phyloP scores from a whole-genome alignment of 2,888 invertebrate genomes.

The Melanargia galathea region DNA sequence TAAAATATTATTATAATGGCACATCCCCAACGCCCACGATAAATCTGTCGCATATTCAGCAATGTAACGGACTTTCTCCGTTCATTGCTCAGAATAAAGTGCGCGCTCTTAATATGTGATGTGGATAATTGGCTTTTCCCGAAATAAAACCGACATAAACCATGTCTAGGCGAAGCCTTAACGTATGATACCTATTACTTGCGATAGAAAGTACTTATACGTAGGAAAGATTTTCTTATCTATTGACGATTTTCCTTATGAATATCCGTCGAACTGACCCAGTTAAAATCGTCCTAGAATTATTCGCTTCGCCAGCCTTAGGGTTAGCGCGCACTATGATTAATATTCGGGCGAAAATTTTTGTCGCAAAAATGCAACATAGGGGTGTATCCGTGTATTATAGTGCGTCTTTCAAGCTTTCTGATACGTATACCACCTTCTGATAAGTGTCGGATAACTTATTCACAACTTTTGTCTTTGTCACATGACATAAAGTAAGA shows the following conservation, averaged over 20 bases:
- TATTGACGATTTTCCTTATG: slow-evolving; percentile 7
- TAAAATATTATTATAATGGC: slow-evolving; percentile 23
- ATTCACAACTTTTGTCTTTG: too few species aligned
- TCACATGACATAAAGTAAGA: too few species aligned
- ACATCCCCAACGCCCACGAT: slow-evolving; percentile 69
- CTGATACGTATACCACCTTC: too few species aligned
- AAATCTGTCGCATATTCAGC: slow-evolving; percentile 82
- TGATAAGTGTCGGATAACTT: too few species aligned
- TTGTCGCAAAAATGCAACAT: too few species aligned
- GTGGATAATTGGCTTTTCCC: slow-evolving; percentile 78
- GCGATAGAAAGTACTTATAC: slow-evolving; percentile 15
- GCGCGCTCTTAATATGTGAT: slow-evolving; percentile 74
- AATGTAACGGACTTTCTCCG: slow-evolving; percentile 80
- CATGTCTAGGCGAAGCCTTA: slow-evolving; percentile 45
- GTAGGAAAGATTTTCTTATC: slow-evolving; percentile 1
- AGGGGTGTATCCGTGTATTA: too few species aligned
- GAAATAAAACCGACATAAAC: slow-evolving; percentile 65
- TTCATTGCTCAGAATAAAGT: slow-evolving; percentile 79
- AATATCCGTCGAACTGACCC: not conserved
- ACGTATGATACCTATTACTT: slow-evolving; percentile 32
- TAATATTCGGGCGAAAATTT: too few species aligned
- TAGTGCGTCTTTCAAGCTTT: too few species aligned
- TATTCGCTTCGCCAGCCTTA: not conserved
- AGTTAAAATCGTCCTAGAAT: not conserved
- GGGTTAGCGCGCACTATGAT: not conserved